Evolutionary conservation across 2,888 invertebrate species (phyloP), one percentile per base, ranked within the genome.

Genomic region (Drosophila antonietae): DNA sequence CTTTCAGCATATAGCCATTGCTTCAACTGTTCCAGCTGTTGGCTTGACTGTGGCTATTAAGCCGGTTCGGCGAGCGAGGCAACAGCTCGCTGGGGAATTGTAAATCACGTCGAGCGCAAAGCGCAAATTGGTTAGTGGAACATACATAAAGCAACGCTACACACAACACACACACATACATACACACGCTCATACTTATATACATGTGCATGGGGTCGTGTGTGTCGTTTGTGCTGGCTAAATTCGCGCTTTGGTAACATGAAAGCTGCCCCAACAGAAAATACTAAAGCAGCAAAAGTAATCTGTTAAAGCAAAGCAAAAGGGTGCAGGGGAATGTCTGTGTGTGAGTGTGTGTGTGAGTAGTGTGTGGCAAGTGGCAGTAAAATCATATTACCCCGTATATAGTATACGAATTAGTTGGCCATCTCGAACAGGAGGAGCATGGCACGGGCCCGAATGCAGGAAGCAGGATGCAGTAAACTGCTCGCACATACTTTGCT

Each of bases 81-180:
- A 85, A 83, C 81, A 70, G 81, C 72, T 80, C 88, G 75, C 80
- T 66, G 73, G 86, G 88, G 88, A 85, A 85, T 81, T 78, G 88
- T 86, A 86, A 86, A 88, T 86, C 86, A 86, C 83, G 83, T 72
- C 80, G 75, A 74, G 78, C 72, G 69, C 83, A 78, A 71, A 80
- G 86, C 78, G 73, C 83, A 86, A 88, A 86, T 84, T 84, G 84
- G 80, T 87, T 78, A 83, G 67, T 71, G 70, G 63, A 83, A 84
- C 74, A 79, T 63, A 77, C 71, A 77, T 69, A 78, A 68, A 59
- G 46, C 65, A 67, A 55, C 56, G 58, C 58, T 46, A 56, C 63
- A 72, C 15, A 39, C 37, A 39, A 14, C 14, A 37, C 59, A 51
- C 55, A 58, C 56, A 59, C 46, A n/a, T n/a, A 37, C 39, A 39